Conservation (phyloP, 2,888 invertebrate genomes). For the Sturmia bella region DNA sequence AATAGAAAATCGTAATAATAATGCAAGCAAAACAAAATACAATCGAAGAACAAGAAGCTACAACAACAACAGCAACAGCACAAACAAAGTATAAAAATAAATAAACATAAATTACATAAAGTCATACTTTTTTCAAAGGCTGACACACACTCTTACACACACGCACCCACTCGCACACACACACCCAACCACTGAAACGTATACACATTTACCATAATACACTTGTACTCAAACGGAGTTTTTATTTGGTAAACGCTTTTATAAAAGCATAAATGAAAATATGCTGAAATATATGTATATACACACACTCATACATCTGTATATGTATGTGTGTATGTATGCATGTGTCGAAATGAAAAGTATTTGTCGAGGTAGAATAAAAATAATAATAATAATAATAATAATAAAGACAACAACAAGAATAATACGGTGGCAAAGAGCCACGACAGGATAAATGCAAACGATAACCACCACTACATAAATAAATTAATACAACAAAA, state of each 20-base stretch:
- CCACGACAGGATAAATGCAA: conserved; percentile 51
- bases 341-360: background rate
- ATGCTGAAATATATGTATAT: too few species aligned
- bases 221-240: conserved; percentile 25
- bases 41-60: conserved; percentile 37
- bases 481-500: conserved; percentile 33
- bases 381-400: conserved; percentile 49
- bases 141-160: background rate
- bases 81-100: conserved; percentile 27
- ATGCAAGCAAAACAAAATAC: conserved; percentile 54
- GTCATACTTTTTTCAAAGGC: conserved; percentile 50
- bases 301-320: background rate
- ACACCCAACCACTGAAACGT: conserved; percentile 7
- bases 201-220: conserved; percentile 16
- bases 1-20: conserved; percentile 65
- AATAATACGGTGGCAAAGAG: conserved; percentile 18
- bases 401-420: conserved; percentile 28
- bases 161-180: conserved; percentile 12
- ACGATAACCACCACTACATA: conserved; percentile 59
- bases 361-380: conserved; percentile 53
- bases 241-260: conserved; percentile 4
- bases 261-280: background rate
- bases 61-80: conserved; percentile 7
- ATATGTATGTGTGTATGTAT: background rate
- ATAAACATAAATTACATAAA: conserved; percentile 60